phyloP scores from a whole-genome alignment of 30 jellyfish, hydroid and myxozoan genomes.

The Cassiopea andromeda region DNA sequence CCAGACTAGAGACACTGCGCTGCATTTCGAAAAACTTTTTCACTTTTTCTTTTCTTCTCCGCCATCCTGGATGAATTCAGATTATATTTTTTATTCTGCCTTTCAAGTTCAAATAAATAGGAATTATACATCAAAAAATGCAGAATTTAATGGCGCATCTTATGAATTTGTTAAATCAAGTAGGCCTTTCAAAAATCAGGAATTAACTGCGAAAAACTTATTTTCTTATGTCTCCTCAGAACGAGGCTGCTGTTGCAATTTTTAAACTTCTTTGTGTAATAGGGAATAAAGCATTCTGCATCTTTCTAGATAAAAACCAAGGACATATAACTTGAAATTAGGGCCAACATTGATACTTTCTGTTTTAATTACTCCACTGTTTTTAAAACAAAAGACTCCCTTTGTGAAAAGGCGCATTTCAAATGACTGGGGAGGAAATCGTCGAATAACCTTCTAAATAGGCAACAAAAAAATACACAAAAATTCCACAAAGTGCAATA shows the following conservation, averaged over 20 bases:
- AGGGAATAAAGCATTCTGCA: constrained; percentile 8
- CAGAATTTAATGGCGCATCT: neutral
- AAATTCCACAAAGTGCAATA: neutral
- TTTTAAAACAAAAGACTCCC: neutral
- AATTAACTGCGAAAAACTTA: constrained; percentile 7
- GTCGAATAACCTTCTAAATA: neutral
- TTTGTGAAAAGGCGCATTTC: neutral
- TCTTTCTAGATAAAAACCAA: neutral
- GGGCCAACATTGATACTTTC: neutral
- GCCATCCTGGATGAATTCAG: neutral
- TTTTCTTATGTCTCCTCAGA: neutral
- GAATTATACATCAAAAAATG: neutral
- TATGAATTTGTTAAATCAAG: neutral
- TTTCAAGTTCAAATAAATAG: neutral
- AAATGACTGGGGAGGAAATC: neutral
- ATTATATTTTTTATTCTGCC: neutral
- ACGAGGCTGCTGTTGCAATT: constrained; percentile 16
- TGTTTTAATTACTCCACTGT: neutral
- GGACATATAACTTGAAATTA: neutral
- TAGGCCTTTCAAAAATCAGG: neutral
- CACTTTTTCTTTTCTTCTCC: neutral
- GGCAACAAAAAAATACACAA: neutral
- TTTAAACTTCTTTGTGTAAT: constrained; percentile 25
- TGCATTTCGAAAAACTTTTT: constrained; percentile 14
- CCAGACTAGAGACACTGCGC: constrained; percentile 2